These are phyloP conservation scores for Tuberolachnus salignus DNA, from an alignment of 2,888 invertebrate species.

Conservation along the genomic window DNA sequence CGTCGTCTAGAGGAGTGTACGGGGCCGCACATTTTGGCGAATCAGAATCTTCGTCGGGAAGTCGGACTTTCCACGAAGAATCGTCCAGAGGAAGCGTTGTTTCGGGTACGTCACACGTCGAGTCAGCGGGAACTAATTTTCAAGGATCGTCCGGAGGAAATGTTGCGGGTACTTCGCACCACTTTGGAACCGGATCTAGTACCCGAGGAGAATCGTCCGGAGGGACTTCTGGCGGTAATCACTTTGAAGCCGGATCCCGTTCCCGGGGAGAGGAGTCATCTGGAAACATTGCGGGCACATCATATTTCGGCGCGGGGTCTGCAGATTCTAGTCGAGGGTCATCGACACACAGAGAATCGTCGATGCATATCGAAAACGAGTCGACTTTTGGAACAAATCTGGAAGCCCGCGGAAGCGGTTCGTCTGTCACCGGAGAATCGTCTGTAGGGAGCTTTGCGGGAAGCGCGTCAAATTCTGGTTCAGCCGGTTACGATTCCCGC, in stretches of 20 bases:
- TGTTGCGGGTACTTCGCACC: background rate
- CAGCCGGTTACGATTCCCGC: background rate
- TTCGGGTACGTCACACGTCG: background rate
- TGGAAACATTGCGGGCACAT: background rate
- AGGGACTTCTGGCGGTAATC: too few relatives aligned
- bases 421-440: background rate
- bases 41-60: conserved; percentile 11
- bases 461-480: background rate
- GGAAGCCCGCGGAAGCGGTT: background rate
- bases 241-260: background rate
- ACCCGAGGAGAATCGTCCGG: too few relatives aligned
- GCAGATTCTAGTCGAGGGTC: too few relatives aligned
- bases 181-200: background rate
- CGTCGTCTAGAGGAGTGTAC: conserved; percentile 16
- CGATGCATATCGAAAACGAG: background rate
- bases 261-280: background rate
- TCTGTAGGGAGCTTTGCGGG: background rate
- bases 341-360: background rate
- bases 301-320: background rate
- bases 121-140: background rate
- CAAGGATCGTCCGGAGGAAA: too few relatives aligned
- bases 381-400: background rate
- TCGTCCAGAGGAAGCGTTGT: background rate
- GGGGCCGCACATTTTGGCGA: conserved; percentile 44
- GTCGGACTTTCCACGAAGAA: background rate